Evolutionary conservation across 2,113 vertebrate genomes (phyloP).

Genomic region (Scophthalmus maximus): DNA sequence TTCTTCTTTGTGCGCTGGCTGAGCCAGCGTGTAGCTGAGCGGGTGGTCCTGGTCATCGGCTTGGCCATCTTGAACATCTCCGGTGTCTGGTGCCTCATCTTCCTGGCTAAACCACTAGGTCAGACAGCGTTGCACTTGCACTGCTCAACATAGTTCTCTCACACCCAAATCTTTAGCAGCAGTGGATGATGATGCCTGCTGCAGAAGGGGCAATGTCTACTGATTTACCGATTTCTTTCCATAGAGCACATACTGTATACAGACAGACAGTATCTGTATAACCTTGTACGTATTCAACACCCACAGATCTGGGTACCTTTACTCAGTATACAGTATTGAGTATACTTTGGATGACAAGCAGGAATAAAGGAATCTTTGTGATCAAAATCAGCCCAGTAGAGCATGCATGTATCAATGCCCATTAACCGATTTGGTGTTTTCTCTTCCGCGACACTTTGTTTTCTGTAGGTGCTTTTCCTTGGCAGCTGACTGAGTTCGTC

Average conservation of each 20-base stretch:
- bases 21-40: conserved; percentile 78
- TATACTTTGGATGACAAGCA: no score
- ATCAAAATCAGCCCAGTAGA: background rate
- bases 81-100: conserved; percentile 86
- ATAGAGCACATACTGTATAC: no score
- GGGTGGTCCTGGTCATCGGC: conserved; percentile 83
- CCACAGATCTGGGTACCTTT: background rate
- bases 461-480: conserved; percentile 71
- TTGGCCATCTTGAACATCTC: conserved; percentile 85
- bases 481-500: conserved; percentile 85
- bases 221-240: background rate
- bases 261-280: no score
- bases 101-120: conserved; percentile 85
- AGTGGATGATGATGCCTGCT: background rate
- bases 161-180: background rate
- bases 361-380: no score
- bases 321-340: no score
- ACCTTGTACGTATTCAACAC: background rate
- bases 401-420: no score
- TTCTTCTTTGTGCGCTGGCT: conserved; percentile 87
- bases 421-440: background rate
- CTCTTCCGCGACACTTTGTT: background rate
- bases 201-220: background rate
- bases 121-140: conserved; percentile 15
- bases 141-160: background rate